Percentiles rank a stretch among this genome's conserved stretches.
phyloP scores from a whole-genome alignment of 2,797 vertebrate species.

The Bovichtus diacanthus region DNA sequence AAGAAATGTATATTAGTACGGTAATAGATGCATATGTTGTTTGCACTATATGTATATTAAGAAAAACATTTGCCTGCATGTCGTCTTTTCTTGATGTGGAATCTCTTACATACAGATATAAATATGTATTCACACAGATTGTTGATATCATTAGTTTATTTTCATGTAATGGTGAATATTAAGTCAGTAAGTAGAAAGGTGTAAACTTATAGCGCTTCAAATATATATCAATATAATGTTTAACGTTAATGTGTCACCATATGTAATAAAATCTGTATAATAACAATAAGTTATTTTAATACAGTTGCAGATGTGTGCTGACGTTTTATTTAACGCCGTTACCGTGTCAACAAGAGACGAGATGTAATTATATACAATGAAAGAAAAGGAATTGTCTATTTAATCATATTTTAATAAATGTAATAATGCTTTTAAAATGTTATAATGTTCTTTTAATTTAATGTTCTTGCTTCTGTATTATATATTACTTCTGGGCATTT shows the following conservation, averaged over 20 bases:
- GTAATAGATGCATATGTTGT: neutral
- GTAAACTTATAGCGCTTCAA: neutral
- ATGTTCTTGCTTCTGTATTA: no score
- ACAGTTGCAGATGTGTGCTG: neutral
- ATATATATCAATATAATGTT: neutral
- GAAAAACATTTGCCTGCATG: neutral
- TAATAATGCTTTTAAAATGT: neutral
- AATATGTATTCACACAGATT: neutral
- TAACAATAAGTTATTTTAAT: neutral
- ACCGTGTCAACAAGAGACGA: neutral
- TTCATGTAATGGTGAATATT: neutral
- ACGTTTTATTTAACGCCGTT: constrained; percentile 1
- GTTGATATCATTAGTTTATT: neutral
- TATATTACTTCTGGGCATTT: no score
- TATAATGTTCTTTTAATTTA: no score
- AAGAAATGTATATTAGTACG: neutral
- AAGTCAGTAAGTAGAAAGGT: neutral
- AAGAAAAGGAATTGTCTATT: neutral
- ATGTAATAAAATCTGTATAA: neutral
- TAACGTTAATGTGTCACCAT: neutral
- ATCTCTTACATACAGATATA: neutral
- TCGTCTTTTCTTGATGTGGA: neutral
- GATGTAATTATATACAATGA: neutral
- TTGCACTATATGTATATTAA: constrained; percentile 6
- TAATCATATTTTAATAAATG: neutral